Conservation (phyloP, 2,797 vertebrate species). For the Chelon auratus region DNA sequence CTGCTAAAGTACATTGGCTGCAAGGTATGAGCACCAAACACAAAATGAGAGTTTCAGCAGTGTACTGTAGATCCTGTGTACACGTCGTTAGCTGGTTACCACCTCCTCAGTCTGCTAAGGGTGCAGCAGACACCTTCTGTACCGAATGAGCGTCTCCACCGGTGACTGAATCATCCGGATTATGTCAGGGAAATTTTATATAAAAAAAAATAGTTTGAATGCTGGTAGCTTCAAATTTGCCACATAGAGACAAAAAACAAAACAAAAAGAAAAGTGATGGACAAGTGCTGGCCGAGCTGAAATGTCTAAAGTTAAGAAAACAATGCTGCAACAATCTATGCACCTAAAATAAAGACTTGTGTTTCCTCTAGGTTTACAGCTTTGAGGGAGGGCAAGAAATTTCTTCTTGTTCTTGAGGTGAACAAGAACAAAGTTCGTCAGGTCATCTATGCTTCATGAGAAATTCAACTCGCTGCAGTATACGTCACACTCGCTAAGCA, state of each 20-base stretch:
- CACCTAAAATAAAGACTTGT: background rate
- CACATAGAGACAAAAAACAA: background rate
- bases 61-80: slow-evolving; percentile 29
- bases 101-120: slow-evolving; percentile 59
- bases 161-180: slow-evolving; percentile 56
- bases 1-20: background rate
- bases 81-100: slow-evolving; percentile 48
- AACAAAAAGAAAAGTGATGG: slow-evolving; percentile 3
- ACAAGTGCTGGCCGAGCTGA: background rate
- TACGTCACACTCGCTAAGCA: no score
- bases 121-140: slow-evolving; percentile 63
- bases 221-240: slow-evolving; percentile 3
- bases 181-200: slow-evolving; percentile 36
- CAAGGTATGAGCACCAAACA: slow-evolving; percentile 19
- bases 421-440: no score
- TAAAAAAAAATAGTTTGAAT: slow-evolving; percentile 13
- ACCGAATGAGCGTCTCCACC: slow-evolving; percentile 48
- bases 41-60: slow-evolving; percentile 15
- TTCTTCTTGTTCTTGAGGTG: no score
- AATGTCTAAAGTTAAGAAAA: slow-evolving; percentile 10
- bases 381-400: no score
- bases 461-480: no score
- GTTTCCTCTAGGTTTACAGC: no score
- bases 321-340: no score
- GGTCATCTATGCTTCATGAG: no score